Evolutionary conservation across 2,888 invertebrate species (phyloP).

Genomic region (Cyclophora punctaria): DNA sequence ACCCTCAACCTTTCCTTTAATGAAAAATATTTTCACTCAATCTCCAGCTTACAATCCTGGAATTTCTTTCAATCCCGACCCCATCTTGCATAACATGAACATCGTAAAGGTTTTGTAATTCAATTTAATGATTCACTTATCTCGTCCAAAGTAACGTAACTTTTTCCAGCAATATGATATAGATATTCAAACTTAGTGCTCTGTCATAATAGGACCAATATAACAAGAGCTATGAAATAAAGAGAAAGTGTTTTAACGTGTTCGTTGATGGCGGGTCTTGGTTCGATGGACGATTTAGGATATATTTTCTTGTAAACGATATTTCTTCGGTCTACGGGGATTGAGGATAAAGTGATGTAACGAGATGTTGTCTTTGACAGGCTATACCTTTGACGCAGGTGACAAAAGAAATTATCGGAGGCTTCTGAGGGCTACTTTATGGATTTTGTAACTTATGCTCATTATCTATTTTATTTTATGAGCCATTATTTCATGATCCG

Average conservation of each 20-base stretch:
- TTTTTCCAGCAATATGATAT: conserved; percentile 23
- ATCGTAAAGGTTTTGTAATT: background rate
- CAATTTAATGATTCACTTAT: conserved; percentile 10
- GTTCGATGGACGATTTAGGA: conserved; percentile 34
- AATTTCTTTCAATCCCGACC: no score
- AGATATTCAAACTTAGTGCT: conserved; percentile 34
- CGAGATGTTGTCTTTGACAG: conserved; percentile 56
- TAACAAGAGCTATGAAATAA: conserved; percentile 14
- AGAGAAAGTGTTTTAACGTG: background rate
- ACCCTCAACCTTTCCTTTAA: no score
- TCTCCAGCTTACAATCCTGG: no score
- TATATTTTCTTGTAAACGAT: conserved; percentile 55
- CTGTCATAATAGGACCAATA: conserved; percentile 40
- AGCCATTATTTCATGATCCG: no score
- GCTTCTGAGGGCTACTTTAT: no score
- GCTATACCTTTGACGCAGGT: conserved; percentile 47
- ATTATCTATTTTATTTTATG: no score
- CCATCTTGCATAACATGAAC: no score
- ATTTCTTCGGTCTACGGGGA: conserved; percentile 39
- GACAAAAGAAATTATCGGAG: conserved; percentile 33
- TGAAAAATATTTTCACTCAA: no score
- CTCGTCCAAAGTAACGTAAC: conserved; percentile 14
- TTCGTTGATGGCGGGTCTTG: conserved; percentile 18
- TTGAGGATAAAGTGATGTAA: conserved; percentile 45
- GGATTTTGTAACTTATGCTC: no score